Base-by-base conservation (phyloP, 2,888 invertebrate genomes). In the Halictus ligatus region DNA sequence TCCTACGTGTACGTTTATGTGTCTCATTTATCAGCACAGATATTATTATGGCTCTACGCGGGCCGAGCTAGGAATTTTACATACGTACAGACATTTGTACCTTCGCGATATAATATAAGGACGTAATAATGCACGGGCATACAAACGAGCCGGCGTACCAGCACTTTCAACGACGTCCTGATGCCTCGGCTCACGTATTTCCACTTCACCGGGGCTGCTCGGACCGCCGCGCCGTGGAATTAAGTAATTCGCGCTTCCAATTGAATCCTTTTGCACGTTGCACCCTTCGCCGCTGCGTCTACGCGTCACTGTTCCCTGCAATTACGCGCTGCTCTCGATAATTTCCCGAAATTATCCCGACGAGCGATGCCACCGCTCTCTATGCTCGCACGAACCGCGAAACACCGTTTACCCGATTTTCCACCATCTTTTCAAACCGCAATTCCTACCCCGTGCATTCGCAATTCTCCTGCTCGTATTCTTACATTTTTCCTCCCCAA, bases 11-110 rank as follows among this genome's bases (percentile, higher is more conserved):
- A 94, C 94, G 93, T 92, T 95, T 95, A 95, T 95, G 95, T 94
- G 93, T 94, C 94, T 93, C 94, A 94, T 95, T 95, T 94, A 94
- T 95, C 95, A 94, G 93, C 92, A 92, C 94, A 93, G 94, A 94
- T 94, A 94, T 94, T 95, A 94, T 94, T 94, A 93, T 93, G 90
- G 93, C 92, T 92, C 91, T 91, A 92, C 92, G 91, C 92, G 92
- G 93, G 90, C 92, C 90, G 91, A 91, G 92, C 94, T 93, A 93
- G 93, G 91, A 93, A 93, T 94, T 94, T 94, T 94, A 93, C 93
- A 94, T 94, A 94, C 93, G 93, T 93, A 94, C 92, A 88, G 92
- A 93, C 93, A 94, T 94, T 94, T 93, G 94, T 94, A 94, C 92
- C 92, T 92, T 92, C 87, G 93, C 93, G 92, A 94, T 94, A 94